These are phyloP conservation scores for Morone chrysops DNA, from an alignment of 2,113 vertebrate genomes.

Conservation along the genomic window DNA sequence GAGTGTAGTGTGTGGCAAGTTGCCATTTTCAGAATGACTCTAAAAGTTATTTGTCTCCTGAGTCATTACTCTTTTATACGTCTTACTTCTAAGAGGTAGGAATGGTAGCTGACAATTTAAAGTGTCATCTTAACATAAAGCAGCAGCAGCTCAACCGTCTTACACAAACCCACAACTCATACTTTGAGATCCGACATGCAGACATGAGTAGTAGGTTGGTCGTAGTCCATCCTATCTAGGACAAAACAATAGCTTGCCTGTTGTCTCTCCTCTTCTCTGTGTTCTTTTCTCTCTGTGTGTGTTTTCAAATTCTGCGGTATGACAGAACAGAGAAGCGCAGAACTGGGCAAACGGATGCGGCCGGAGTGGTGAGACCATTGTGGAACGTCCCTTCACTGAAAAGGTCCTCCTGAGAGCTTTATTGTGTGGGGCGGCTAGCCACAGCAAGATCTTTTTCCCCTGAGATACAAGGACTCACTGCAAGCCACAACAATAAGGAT, in stretches of 20 bases:
- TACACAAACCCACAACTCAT: constrained; percentile 43
- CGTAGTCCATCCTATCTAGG: constrained; percentile 28
- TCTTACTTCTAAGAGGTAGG: constrained; percentile 8
- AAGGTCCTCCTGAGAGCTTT: constrained; percentile 68
- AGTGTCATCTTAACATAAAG: constrained; percentile 33
- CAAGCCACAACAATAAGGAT: constrained; percentile 75
- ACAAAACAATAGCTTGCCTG: constrained; percentile 75
- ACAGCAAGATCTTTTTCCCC: constrained; percentile 73
- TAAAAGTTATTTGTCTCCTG: constrained; percentile 15
- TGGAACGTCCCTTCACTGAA: constrained; percentile 55
- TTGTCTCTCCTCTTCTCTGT: constrained; percentile 56
- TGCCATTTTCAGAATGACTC: constrained; percentile 24
- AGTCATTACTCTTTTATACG: not conserved
- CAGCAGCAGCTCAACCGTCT: constrained; percentile 32
- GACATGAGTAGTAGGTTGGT: constrained; percentile 36
- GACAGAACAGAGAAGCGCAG: constrained; percentile 56
- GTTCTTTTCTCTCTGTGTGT: constrained; percentile 15
- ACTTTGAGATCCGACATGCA: constrained; percentile 45
- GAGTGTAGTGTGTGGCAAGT: constrained; percentile 11
- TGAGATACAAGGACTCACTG: constrained; percentile 40
- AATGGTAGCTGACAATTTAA: constrained; percentile 20
- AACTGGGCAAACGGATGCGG: constrained; percentile 67
- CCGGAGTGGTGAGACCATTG: constrained; percentile 62
- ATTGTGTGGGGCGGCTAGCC: constrained; percentile 72
- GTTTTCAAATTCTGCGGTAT: constrained; percentile 46